Evolutionary conservation across 2,113 vertebrate species (phyloP).

Genomic region (Corynorhinus townsendii): DNA sequence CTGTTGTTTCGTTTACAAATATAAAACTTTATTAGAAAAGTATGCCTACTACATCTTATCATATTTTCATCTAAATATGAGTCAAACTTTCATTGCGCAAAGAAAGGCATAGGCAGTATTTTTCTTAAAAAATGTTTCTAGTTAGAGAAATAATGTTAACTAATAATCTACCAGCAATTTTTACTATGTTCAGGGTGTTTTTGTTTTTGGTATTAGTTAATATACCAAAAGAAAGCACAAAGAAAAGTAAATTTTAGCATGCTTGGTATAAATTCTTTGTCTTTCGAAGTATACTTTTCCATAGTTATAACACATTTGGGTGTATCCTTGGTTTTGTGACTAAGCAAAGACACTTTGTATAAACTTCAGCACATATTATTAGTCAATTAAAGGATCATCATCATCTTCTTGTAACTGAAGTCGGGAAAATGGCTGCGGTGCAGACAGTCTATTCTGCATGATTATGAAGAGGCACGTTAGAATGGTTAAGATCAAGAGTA

Average conservation of each 20-base stretch:
- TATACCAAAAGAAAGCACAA: conserved; percentile 4
- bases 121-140: conserved; percentile 33
- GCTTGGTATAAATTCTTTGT: background rate
- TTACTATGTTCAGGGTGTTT: background rate
- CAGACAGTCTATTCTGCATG: conserved; percentile 70
- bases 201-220: conserved; percentile 7
- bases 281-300: conserved; percentile 55
- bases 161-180: background rate
- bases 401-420: conserved; percentile 87
- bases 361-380: conserved; percentile 5
- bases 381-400: conserved; percentile 85
- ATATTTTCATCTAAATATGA: conserved; percentile 39
- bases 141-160: background rate
- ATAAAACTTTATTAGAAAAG: conserved; percentile 53
- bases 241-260: background rate
- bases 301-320: conserved; percentile 34
- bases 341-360: background rate
- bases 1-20: conserved; percentile 62
- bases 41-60: conserved; percentile 35
- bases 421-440: conserved; percentile 81
- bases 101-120: conserved; percentile 10
- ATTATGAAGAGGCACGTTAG: conserved; percentile 85
- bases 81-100: conserved; percentile 48
- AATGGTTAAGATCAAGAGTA: conserved; percentile 82
- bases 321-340: conserved; percentile 3